Evolutionary conservation across 2,113 vertebrate genomes (phyloP).

Genomic region (Vireo altiloquus): DNA sequence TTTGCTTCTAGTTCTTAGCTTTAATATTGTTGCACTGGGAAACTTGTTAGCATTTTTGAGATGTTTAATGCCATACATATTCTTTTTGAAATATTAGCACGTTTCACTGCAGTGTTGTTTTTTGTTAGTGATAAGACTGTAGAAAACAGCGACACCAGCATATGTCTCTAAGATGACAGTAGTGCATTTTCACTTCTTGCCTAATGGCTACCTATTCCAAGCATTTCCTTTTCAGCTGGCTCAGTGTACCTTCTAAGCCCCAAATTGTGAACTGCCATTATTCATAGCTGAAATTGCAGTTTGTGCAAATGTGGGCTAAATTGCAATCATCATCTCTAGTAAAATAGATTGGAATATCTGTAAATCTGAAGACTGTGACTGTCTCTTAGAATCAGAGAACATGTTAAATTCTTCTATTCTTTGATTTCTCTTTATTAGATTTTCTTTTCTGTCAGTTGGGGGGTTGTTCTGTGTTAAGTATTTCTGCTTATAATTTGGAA

Average conservation of each 20-base stretch:
- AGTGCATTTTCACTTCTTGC: background rate
- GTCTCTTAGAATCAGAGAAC: slow-evolving; percentile 36
- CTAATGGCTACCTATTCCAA: background rate
- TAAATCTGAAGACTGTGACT: slow-evolving; percentile 22
- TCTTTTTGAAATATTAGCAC: slow-evolving; percentile 3
- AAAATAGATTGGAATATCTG: slow-evolving; percentile 33
- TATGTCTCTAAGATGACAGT: background rate
- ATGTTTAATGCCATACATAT: background rate
- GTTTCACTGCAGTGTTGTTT: background rate
- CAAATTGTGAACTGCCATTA: background rate
- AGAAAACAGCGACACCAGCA: background rate
- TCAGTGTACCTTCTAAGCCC: background rate
- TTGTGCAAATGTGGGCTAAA: slow-evolving; percentile 10
- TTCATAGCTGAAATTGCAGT: slow-evolving; percentile 15
- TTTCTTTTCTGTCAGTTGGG: background rate
- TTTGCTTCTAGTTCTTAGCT: slow-evolving; percentile 7
- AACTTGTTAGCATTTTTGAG: slow-evolving; percentile 17
- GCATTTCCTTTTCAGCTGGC: background rate
- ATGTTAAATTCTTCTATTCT: slow-evolving; percentile 13
- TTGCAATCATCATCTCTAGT: slow-evolving; percentile 1
- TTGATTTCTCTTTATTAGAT: slow-evolving; percentile 39
- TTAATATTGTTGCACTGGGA: slow-evolving; percentile 16
- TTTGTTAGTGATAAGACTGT: background rate
- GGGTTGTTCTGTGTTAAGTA: background rate
- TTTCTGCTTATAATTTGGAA: slow-evolving; percentile 28